A percentile compares a stretch with the other conserved stretches of the same genome.
phyloP scores from a whole-genome alignment of 2,888 invertebrate species.

The Protodeltote pygarga region DNA sequence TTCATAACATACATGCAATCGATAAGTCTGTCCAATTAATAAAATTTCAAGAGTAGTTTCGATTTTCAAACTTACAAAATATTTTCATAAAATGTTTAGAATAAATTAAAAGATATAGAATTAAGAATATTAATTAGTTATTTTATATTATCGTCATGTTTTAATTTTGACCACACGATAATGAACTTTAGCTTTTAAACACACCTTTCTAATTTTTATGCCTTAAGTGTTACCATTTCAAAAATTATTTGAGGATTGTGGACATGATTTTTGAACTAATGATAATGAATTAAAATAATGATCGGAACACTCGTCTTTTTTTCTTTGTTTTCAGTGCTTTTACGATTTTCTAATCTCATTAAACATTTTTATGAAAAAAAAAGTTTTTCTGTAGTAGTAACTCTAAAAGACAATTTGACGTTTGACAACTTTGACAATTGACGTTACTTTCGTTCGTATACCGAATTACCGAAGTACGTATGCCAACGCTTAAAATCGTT shows the following conservation, averaged over 20 bases:
- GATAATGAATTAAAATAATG: too few species aligned
- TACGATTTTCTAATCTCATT: too few species aligned
- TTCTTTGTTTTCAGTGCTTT: too few species aligned
- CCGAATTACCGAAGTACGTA: constrained; percentile 20
- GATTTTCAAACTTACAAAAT: background rate
- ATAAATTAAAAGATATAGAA: too few species aligned
- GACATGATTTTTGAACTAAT: constrained; percentile 2
- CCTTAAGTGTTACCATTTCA: constrained; percentile 16
- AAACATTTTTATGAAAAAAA: too few species aligned
- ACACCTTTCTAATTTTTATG: constrained; percentile 7
- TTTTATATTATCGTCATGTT: too few species aligned
- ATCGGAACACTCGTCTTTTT: too few species aligned
- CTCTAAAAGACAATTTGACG: background rate
- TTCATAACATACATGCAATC: constrained; percentile 16
- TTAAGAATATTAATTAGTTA: too few species aligned
- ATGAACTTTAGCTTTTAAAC: constrained; percentile 16
- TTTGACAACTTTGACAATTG: constrained; percentile 16
- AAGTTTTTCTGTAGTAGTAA: too few species aligned
- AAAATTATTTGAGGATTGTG: background rate
- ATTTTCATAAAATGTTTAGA: too few species aligned
- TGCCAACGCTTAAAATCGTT: constrained; percentile 51
- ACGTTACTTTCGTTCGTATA: constrained; percentile 2
- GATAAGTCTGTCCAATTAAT: constrained; percentile 7
- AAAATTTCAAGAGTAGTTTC: background rate
- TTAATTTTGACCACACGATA: rapidly evolving